phyloP scores from a whole-genome alignment of 2,888 invertebrate species.

The Drosophila hawaiiensis region DNA sequence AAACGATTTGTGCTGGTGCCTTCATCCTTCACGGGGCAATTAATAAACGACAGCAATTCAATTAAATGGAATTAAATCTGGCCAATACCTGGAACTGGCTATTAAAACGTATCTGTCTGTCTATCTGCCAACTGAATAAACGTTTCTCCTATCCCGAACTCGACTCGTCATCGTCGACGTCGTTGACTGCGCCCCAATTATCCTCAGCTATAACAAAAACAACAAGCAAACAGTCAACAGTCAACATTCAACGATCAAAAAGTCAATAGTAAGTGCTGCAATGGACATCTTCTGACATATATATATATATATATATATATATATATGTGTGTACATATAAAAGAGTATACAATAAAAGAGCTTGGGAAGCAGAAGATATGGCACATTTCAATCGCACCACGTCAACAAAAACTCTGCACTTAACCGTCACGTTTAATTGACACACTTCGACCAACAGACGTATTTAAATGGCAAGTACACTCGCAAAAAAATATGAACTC shows the following conservation, averaged over 20 bases:
- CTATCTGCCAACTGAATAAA: conserved; percentile 12
- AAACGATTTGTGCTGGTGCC: conserved; percentile 48
- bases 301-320: neutral
- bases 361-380: neutral
- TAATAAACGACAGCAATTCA: conserved; percentile 62
- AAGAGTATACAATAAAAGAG: no score
- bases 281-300: neutral
- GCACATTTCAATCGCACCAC: conserved; percentile 46
- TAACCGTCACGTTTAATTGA: conserved; percentile 62
- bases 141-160: neutral
- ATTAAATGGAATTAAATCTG: conserved; percentile 73
- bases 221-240: conserved; percentile 18
- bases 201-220: conserved; percentile 13
- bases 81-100: conserved; percentile 37
- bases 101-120: conserved; percentile 23
- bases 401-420: conserved; percentile 50
- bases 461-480: conserved; percentile 51
- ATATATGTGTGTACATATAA: no score
- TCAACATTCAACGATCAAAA: conserved; percentile 10
- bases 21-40: conserved; percentile 49
- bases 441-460: conserved; percentile 27
- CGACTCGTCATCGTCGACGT: neutral
- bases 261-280: conserved; percentile 34
- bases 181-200: conserved; percentile 42
- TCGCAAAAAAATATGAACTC: neutral